Evolutionary conservation across 2,797 vertebrate species (phyloP).

Genomic region (Argentina silus): DNA sequence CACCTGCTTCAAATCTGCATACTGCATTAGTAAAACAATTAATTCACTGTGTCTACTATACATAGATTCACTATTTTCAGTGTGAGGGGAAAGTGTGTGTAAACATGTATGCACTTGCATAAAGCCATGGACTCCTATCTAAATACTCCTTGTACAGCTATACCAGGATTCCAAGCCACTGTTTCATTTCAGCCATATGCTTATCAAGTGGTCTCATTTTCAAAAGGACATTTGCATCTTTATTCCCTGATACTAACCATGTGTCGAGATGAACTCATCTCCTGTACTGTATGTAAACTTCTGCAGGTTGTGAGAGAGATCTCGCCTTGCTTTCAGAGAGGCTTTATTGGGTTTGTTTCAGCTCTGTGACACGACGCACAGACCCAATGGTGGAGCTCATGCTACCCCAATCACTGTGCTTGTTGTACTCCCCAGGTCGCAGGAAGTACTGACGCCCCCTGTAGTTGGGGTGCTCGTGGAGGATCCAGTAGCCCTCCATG

Average conservation of each 20-base stretch:
- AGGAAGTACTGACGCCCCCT: slow-evolving; percentile 36
- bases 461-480: slow-evolving; percentile 31
- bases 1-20: slow-evolving; percentile 1
- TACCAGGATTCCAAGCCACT: slow-evolving; percentile 5
- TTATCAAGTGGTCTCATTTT: not conserved
- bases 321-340: not conserved
- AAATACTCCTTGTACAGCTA: not conserved
- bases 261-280: not conserved
- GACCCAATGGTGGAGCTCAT: slow-evolving; percentile 29
- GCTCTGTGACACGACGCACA: slow-evolving; percentile 31
- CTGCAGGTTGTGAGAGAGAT: not conserved
- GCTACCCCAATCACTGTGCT: slow-evolving; percentile 36
- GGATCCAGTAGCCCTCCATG: slow-evolving; percentile 43
- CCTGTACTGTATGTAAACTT: not conserved
- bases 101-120: not conserved
- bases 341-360: slow-evolving; percentile 24
- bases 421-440: slow-evolving; percentile 30
- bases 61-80: not conserved
- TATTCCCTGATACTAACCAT: slow-evolving; percentile 5
- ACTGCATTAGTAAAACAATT: slow-evolving; percentile 9
- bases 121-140: slow-evolving; percentile 4
- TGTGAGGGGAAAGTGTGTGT: not conserved
- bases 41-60: not conserved
- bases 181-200: not conserved
- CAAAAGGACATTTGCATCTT: not conserved